Conservation (phyloP, 1,140 invertebrate species). For the Schlechtendalia chinensis region DNA sequence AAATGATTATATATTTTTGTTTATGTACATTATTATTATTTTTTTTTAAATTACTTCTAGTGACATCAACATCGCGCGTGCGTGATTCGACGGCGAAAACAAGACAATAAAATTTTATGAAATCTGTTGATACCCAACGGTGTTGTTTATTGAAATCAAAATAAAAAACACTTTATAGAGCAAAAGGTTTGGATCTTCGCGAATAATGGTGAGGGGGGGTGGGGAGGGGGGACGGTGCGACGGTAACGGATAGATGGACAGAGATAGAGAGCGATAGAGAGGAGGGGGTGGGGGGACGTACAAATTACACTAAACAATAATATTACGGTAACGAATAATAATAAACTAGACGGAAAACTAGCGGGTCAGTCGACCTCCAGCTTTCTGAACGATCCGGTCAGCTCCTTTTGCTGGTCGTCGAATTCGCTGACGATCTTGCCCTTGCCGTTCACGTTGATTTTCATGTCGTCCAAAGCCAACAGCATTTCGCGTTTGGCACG, state of each 20-base stretch:
- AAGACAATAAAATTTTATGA: constrained; percentile 49
- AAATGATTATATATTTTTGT: constrained; percentile 49
- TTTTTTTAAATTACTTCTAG: constrained; percentile 48
- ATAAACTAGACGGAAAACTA: too few relatives aligned
- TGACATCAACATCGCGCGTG: constrained; percentile 14
- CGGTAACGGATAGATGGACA: not conserved
- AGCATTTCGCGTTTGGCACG: constrained; percentile 54
- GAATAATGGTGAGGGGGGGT: too few relatives aligned
- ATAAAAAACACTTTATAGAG: too few relatives aligned
- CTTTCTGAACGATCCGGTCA: constrained; percentile 55
- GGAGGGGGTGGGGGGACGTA: too few relatives aligned
- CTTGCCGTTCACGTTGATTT: constrained; percentile 55
- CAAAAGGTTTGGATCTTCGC: too few relatives aligned
- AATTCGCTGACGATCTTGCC: constrained; percentile 53
- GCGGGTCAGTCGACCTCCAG: constrained; percentile 55
- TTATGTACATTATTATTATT: constrained; percentile 50
- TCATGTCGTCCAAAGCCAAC: constrained; percentile 57
- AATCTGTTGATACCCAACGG: constrained; percentile 37
- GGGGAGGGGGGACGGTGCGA: too few relatives aligned
- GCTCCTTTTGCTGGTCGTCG: constrained; percentile 53
- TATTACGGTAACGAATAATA: constrained; percentile 38
- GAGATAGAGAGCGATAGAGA: too few relatives aligned
- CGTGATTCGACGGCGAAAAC: constrained; percentile 33
- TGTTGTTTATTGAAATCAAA: too few relatives aligned
- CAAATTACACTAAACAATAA: too few relatives aligned